Evolutionary conservation across 1,140 invertebrate genomes (phyloP).

Genomic region (Megalopta genalis): DNA sequence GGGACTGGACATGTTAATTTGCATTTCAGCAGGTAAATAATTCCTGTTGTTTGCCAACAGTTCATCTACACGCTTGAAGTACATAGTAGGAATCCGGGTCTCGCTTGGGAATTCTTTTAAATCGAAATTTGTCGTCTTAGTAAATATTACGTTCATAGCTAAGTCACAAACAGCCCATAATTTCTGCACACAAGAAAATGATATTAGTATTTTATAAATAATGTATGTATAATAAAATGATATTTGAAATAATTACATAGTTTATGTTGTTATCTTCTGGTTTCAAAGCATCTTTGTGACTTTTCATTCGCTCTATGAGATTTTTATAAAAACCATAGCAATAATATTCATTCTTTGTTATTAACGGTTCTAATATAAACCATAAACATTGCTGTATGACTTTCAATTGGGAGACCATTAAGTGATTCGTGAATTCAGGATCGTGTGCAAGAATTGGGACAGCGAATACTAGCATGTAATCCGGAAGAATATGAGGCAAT

Average conservation of each 20-base stretch:
- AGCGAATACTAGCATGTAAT: conserved; percentile 97
- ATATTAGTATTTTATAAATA: neutral
- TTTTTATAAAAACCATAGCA: conserved; percentile 98
- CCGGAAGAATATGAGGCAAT: conserved; percentile 93
- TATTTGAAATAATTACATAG: conserved; percentile 83
- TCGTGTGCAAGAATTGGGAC: conserved; percentile 96
- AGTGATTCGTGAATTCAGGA: conserved; percentile 88
- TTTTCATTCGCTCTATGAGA: conserved; percentile 94
- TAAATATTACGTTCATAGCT: conserved; percentile 92
- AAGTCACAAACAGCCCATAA: conserved; percentile 97
- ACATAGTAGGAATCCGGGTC: conserved; percentile 91
- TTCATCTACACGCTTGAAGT: conserved; percentile 88
- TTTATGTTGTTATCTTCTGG: conserved; percentile 90
- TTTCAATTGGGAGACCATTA: conserved; percentile 88
- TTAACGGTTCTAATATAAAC: conserved; percentile 96
- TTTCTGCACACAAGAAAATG: conserved; percentile 86
- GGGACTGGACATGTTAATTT: conserved; percentile 81
- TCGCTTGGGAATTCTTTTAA: conserved; percentile 93
- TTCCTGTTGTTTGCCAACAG: conserved; percentile 85
- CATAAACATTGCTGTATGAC: conserved; percentile 92
- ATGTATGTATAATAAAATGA: neutral
- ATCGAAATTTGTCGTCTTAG: conserved; percentile 92
- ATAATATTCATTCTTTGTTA: conserved; percentile 95
- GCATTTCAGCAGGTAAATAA: conserved; percentile 85
- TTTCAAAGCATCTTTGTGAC: conserved; percentile 93